Evolutionary conservation across 2,797 vertebrate species (phyloP).

Genomic region (Zenarchopterus dispar): DNA sequence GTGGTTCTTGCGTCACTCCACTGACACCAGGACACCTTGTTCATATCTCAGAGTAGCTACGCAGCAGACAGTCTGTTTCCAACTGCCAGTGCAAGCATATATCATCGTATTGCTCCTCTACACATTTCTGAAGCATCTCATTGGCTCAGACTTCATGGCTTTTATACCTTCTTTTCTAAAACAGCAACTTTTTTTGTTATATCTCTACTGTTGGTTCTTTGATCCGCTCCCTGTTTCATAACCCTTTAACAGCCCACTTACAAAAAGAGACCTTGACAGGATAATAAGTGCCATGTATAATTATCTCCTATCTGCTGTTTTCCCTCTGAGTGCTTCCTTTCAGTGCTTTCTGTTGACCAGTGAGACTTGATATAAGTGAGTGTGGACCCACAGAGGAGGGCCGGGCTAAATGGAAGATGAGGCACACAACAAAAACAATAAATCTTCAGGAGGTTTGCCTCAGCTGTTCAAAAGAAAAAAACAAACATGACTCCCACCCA

Average conservation of each 20-base stretch:
- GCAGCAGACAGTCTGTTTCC: not conserved
- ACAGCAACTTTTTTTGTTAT: not conserved
- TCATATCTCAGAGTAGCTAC: no score
- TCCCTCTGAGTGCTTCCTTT: slow-evolving; percentile 43
- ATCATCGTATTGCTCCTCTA: slow-evolving; percentile 5
- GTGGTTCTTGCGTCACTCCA: no score
- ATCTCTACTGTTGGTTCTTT: slow-evolving; percentile 26
- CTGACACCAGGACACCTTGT: no score
- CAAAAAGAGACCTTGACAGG: slow-evolving; percentile 43
- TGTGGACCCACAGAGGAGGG: slow-evolving; percentile 20
- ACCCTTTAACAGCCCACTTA: slow-evolving; percentile 50
- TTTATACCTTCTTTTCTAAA: slow-evolving; percentile 29
- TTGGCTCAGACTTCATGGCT: slow-evolving; percentile 31
- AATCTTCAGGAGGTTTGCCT: slow-evolving; percentile 22
- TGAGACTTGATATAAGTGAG: slow-evolving; percentile 36
- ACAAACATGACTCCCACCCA: slow-evolving; percentile 19
- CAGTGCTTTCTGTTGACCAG: slow-evolving; percentile 40
- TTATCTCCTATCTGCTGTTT: slow-evolving; percentile 59
- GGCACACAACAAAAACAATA: slow-evolving; percentile 14
- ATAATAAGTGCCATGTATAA: slow-evolving; percentile 59
- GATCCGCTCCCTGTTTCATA: slow-evolving; percentile 31
- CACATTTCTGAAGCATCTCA: slow-evolving; percentile 21
- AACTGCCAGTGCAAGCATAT: slow-evolving; percentile 11
- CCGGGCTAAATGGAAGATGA: slow-evolving; percentile 34
- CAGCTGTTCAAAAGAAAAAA: no score